Evolutionary conservation across 1,140 invertebrate genomes (phyloP).

Genomic region (Capitella teleta): DNA sequence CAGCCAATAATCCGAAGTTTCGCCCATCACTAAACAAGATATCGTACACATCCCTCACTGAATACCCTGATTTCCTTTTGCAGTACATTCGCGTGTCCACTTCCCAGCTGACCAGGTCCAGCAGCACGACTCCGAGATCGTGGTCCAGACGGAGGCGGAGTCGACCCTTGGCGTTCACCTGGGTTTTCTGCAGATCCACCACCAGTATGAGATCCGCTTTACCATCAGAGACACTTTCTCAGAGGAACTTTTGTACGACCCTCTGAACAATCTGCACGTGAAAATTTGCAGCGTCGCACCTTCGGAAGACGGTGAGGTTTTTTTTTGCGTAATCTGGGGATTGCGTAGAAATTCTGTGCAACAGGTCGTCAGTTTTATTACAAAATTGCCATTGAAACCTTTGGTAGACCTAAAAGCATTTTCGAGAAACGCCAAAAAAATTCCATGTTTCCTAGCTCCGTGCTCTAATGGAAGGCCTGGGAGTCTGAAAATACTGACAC

Average conservation of each 20-base stretch:
- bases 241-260: slow-evolving; percentile 19
- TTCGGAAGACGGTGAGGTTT: slow-evolving; percentile 20
- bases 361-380: too few relatives aligned
- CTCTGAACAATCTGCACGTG: slow-evolving; percentile 20
- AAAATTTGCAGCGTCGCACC: slow-evolving; percentile 16
- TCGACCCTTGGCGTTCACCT: slow-evolving; percentile 17
- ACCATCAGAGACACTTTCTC: slow-evolving; percentile 19
- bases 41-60: too few relatives aligned
- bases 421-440: too few relatives aligned
- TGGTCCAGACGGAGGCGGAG: slow-evolving; percentile 13
- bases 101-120: slow-evolving; percentile 22
- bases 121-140: slow-evolving; percentile 23
- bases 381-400: too few relatives aligned
- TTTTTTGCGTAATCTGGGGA: slow-evolving; percentile 8
- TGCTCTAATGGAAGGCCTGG: too few relatives aligned
- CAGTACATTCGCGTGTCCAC: slow-evolving; percentile 13
- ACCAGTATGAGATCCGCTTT: slow-evolving; percentile 21
- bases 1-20: too few relatives aligned
- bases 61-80: slow-evolving; percentile 1
- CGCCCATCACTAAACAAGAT: too few relatives aligned
- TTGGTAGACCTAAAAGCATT: too few relatives aligned
- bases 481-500: too few relatives aligned
- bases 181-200: slow-evolving; percentile 22
- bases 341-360: too few relatives aligned
- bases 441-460: too few relatives aligned